Base-by-base conservation (phyloP, 1,140 invertebrate species). In the Drosophila teissieri region DNA sequence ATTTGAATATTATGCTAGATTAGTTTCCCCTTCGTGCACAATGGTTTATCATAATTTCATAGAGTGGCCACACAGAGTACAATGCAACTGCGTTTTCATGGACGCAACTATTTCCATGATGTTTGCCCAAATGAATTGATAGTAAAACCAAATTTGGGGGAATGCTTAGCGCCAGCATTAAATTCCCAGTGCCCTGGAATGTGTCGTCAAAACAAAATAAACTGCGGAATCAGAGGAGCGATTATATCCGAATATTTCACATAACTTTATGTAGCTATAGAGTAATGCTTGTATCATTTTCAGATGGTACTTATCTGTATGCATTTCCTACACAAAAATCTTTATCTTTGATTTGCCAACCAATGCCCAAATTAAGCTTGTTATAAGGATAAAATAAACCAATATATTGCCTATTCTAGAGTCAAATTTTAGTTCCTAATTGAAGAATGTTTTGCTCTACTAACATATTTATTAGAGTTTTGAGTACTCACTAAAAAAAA, bases 1-100 rank as follows among this genome's bases (percentile, higher is more conserved):
- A 70, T 72, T 72, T 72, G 52, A 57, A 70, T 72, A 72, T 49
- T 72, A 70, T 70, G 52, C 44, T 24, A 48, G 52, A 57, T 72
- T 70, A 70, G 44, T 14, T n/a, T 40, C 46, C 34, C 51, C n/a
- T 36, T 27, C 24, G 42, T 48, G 65, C 52, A 48, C 14, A 49
- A 56, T 57, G 39, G 69, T 49, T 70, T 36, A 56, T 49, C 68
- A 70, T 72, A 57, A 72, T 70, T 72, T 49, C 44, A 70, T 49
- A 42, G 11, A 57, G 19, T 19, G 36, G 27, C 61, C 64, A 15
- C 46, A 52, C 14, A 31, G 31, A 52, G 14, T 4, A 6, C 11
- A 10, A 2, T 0, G 1, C 3, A 40, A 40, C 42, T 70, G 67
- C 67, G 48, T 55, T 24, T 11, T 12, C 12, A 36, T 68, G n/a